Evolutionary conservation across 2,113 vertebrate species (phyloP).

Genomic region (Psilopsiagon aurifrons): DNA sequence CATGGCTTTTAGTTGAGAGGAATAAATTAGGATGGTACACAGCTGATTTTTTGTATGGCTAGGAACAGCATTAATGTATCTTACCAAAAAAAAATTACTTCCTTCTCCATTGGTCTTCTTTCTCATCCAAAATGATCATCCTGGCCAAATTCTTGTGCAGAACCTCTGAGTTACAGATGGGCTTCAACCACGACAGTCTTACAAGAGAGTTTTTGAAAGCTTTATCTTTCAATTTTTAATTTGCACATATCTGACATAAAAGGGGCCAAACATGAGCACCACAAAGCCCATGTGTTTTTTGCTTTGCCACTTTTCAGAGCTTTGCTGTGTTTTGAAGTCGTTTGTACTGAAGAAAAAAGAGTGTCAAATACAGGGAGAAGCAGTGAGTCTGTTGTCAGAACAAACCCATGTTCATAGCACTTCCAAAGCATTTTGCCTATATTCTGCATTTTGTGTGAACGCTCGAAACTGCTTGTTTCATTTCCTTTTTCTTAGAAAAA

Average conservation of each 20-base stretch:
- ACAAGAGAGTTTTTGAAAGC: neutral
- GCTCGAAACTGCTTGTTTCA: neutral
- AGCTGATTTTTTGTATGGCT: neutral
- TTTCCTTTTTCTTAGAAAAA: neutral
- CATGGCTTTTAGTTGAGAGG: neutral
- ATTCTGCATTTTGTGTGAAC: neutral
- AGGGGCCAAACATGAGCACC: neutral
- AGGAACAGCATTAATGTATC: neutral
- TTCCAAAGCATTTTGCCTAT: neutral
- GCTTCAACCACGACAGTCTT: neutral
- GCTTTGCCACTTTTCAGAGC: neutral
- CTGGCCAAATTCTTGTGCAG: neutral
- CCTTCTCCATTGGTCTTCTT: neutral
- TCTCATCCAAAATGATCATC: neutral
- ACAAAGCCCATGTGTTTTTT: neutral
- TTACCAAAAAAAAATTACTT: neutral
- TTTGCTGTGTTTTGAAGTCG: neutral
- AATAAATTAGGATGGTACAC: constrained; percentile 1
- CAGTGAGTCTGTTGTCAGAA: constrained; percentile 11
- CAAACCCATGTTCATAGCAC: neutral
- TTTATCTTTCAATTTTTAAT: neutral
- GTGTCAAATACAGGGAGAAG: neutral
- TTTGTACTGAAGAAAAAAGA: neutral
- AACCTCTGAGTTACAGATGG: neutral
- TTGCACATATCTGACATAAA: neutral